Base-by-base conservation (phyloP, 2,113 vertebrate genomes). In the Polyodon spathula region DNA sequence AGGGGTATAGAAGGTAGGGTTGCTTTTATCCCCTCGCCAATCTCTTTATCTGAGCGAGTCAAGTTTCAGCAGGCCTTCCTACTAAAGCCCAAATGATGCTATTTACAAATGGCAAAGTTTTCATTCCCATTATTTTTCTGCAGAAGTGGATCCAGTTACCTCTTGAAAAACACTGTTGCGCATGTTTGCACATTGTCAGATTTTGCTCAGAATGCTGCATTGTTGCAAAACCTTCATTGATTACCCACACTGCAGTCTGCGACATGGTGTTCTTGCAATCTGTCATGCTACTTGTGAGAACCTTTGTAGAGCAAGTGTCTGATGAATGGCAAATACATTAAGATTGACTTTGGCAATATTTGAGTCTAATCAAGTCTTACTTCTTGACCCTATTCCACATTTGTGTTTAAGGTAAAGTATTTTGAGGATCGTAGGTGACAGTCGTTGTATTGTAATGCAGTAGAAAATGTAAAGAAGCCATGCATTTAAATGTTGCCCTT, bases 11-110 rank as follows among this genome's bases (percentile, higher is more conserved):
- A 63, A 66, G 68, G 62, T 14, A 66, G 65, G 62, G 58, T 69
- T 54, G 58, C 76, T 82, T 85, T 85, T 62, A 80, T 81, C 76
- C 27, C 60, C 15, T 64, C 76, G 73, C 76, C 67, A 77, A 44
- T 53, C 60, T 73, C 82, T 84, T 83, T 86, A 84, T 83, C 78
- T 72, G 65, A 64, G 74, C 67, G 77, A 79, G 83, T 88, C 82
- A 72, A 65, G 81, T 93, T 90, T 88, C 86, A 80, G 68, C 72
- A 73, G 83, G 73, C 63, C 69, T 75, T 75, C 76, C 73, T 73
- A 71, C 67, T 70, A 63, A 70, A 77, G 84, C 80, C 73, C 82
- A 90, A 83, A 88, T 51, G 61, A 64, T 59, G 70, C 67, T 71
- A 70, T 71, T 69, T 68, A 67, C 62, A 78, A 79, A 73, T 63